Base-by-base conservation (phyloP, 2,888 invertebrate species). In the Chrysopilus asiliformis region DNA sequence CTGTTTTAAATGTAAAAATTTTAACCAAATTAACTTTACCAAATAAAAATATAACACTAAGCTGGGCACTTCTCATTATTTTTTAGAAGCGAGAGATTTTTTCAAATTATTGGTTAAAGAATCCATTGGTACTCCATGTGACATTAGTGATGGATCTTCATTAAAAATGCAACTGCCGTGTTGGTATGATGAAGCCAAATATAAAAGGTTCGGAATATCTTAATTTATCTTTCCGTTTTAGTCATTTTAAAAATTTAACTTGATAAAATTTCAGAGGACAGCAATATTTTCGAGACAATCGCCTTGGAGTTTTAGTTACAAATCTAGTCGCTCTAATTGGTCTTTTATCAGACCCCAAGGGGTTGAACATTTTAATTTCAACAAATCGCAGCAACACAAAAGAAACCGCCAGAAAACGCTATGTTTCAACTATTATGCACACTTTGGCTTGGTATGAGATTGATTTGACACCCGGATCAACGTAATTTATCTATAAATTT, bases 361-460 rank as follows among this genome's bases (percentile, higher is more conserved):
- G 86, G 36, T 59, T 79, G 17, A 61, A 65, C 2, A 70, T 83
- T 27, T 64, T 85, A 14, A 60, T 73, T 7, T 68, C 72, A 45
- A 79, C 84, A 1, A 68, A 70, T 31, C 71, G 73, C 47, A 80
- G 82, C 29, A 67, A 69, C 41, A 72, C 72, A 1, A 57, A 67
- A 2, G 59, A 66, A 42, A 66, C 71, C 2, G 74, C 83, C 0
- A 79, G 80, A 55, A 70, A 65, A 44, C 65, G 86, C 49, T 87
- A 87, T 53, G 57, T 81, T 4, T 70, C 76, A 4, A 87, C 87
- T 0, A 56, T 80, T 29, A 64, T 76, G 4, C 82, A 86, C 51
- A 74, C 79, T 44, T 56, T 72, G 14, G 57, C 72, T 3, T 89
- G 87, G 87, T 84, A 84, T 54, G 71, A 74, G 39, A 62, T 73